Conservation (phyloP, 1,140 invertebrate species). For the Saccostrea glomerata region DNA sequence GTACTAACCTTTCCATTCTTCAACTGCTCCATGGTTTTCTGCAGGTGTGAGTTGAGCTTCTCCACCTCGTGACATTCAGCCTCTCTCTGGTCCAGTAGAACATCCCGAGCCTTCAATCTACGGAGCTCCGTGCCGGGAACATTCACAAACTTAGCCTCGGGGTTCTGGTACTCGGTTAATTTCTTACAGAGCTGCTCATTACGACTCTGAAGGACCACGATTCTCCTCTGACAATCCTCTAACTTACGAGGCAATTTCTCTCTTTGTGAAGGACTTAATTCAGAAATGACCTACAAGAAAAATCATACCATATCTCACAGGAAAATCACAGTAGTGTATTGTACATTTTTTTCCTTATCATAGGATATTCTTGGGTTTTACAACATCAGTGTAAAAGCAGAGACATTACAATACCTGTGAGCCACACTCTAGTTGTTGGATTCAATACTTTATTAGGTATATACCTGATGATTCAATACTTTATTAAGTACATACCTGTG, state of each 20-base stretch:
- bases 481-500: background rate
- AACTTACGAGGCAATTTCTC: conserved; percentile 69
- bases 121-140: conserved; percentile 62
- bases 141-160: conserved; percentile 52
- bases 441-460: conserved; percentile 67
- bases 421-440: conserved; percentile 63
- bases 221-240: conserved; percentile 72
- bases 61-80: conserved; percentile 36
- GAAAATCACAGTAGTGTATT: background rate
- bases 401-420: background rate
- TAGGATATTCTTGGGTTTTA: no score
- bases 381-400: no score
- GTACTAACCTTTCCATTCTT: conserved; percentile 69
- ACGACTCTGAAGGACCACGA: conserved; percentile 67
- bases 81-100: conserved; percentile 64
- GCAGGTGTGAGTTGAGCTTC: conserved; percentile 62
- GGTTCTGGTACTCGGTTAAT: conserved; percentile 50
- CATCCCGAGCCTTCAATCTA: conserved; percentile 65
- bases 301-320: background rate
- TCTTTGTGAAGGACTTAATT: conserved; percentile 53
- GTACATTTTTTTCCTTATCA: no score
- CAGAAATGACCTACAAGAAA: conserved; percentile 51
- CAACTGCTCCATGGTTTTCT: conserved; percentile 63
- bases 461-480: conserved; percentile 49
- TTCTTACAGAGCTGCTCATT: conserved; percentile 59